Evolutionary conservation across 2,113 vertebrate species (phyloP), one percentile per base, ranked within the genome.

Genomic region (Hystrix cristata): DNA sequence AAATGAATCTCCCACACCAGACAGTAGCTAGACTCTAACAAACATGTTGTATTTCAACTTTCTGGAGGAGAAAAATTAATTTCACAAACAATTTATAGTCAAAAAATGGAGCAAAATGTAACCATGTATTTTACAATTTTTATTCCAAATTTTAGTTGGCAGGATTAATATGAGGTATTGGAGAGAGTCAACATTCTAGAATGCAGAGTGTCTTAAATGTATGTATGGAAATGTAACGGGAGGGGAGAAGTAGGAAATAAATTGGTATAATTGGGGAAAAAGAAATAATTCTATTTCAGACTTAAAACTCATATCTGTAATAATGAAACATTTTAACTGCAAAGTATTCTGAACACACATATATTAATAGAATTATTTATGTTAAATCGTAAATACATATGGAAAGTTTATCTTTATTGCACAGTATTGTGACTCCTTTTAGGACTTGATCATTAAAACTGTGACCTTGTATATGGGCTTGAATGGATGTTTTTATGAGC

Each of bases 401-500:
- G 92, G 46, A 96, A 96, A 95, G n/a, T 96, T 96, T 94, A 87
- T 92, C 72, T 97, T 97, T 98, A 94, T 83, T 95, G 13, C 3
- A 83, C 48, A 96, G 51, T 46, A 94, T 80, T 98, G 11, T 97
- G 95, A 86, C 19, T 96, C 74, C 18, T 97, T 97, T 98, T 92
- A 96, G 57, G 8, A 84, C 53, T 72, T 94, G 29, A 65, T 67
- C 38, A 96, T 65, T 65, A 97, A 97, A 95, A 94, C 69, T 10
- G 92, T 69, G 90, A 95, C 82, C 76, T 74, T 96, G 25, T 72
- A 60, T 51, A 43, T 87, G 31, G 83, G 1, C 72, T 97, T 97
- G 80, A 98, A 98, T 85, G 95, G 91, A 96, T 1, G 53, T 90
- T 85, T 98, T 98, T 95, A 96, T 96, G 95, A 96, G 18, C 9